Evolutionary conservation across 2,797 vertebrate genomes (phyloP).

Genomic region (Synanceia verrucosa): DNA sequence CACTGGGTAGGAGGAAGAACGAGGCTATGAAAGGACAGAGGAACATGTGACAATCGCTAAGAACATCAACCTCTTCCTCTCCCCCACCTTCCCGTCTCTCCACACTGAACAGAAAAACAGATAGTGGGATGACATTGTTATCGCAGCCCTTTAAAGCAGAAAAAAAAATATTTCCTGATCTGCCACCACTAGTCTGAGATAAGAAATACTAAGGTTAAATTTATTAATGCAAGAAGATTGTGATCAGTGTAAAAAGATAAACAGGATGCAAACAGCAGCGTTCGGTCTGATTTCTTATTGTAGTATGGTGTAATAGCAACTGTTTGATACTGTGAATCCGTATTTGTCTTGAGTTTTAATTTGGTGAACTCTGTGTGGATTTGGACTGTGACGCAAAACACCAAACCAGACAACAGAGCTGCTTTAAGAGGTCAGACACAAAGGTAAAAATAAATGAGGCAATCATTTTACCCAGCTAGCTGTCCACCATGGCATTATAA

Average conservation of each 20-base stretch:
- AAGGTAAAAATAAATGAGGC: neutral
- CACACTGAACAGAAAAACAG: neutral
- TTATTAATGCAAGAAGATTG: neutral
- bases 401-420: neutral
- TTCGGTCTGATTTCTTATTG: neutral
- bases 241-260: neutral
- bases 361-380: neutral
- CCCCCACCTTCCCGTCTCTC: neutral
- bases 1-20: neutral
- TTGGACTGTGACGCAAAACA: neutral
- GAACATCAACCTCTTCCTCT: neutral
- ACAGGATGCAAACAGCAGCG: neutral
- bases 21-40: neutral
- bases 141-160: neutral
- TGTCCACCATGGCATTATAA: neutral
- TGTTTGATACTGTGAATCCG: neutral
- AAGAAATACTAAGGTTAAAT: neutral
- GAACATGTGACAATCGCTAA: neutral
- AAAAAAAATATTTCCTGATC: neutral
- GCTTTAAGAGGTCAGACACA: neutral
- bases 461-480: neutral
- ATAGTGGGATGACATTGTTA: neutral
- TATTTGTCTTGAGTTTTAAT: too few species aligned
- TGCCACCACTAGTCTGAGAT: too few species aligned
- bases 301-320: neutral